phyloP scores from a whole-genome alignment of 2,888 invertebrate species.

The Arge pagana region DNA sequence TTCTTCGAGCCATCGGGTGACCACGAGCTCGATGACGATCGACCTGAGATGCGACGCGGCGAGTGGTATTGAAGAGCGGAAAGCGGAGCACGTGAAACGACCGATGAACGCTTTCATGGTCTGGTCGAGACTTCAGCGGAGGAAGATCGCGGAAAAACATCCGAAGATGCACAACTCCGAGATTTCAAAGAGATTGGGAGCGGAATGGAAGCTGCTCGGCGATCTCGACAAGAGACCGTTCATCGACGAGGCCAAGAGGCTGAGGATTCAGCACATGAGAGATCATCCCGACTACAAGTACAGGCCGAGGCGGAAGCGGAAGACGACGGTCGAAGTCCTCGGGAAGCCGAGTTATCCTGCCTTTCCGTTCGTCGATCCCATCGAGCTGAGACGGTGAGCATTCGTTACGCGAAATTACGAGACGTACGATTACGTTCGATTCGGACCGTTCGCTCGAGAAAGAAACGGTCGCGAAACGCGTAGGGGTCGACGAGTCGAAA shows the following conservation, averaged over 20 bases:
- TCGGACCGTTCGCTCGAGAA: too few relatives aligned
- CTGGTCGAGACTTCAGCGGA: slow-evolving; percentile 12
- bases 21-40: background rate
- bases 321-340: background rate
- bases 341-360: slow-evolving; percentile 1
- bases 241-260: slow-evolving; percentile 15
- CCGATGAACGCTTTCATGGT: slow-evolving; percentile 20
- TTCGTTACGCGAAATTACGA: too few relatives aligned
- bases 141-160: slow-evolving; percentile 13
- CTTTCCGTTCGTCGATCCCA: slow-evolving; percentile 10
- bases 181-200: slow-evolving; percentile 14
- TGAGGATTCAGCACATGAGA: slow-evolving; percentile 17
- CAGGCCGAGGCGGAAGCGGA: slow-evolving; percentile 12
- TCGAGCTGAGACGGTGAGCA: slow-evolving; percentile 9
- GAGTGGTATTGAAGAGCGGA: background rate
- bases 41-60: background rate
- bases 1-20: too few relatives aligned
- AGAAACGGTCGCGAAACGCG: too few relatives aligned
- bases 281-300: slow-evolving; percentile 18
- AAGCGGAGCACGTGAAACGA: slow-evolving; percentile 14
- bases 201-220: slow-evolving; percentile 9
- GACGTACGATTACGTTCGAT: too few relatives aligned
- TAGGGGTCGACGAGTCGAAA: too few relatives aligned
- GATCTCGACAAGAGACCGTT: slow-evolving; percentile 11
- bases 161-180: slow-evolving; percentile 17